phyloP scores from a whole-genome alignment of 2,797 vertebrate species.

The Cyprinella venusta region DNA sequence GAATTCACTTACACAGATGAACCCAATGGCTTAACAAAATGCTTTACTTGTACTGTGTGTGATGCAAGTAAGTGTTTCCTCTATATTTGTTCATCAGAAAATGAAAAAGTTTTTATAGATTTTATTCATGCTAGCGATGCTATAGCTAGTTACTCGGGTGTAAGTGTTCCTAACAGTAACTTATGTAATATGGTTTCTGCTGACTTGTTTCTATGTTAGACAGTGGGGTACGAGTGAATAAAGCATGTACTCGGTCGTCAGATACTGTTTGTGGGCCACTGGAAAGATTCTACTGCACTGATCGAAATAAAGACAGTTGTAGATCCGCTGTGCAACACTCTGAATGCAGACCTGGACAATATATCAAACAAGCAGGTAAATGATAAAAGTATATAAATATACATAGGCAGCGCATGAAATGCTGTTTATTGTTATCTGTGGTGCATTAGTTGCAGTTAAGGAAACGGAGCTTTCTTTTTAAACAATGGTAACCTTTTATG shows the following conservation, averaged over 20 bases:
- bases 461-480: neutral
- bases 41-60: slow-evolving; percentile 59
- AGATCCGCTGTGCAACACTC: slow-evolving; percentile 49
- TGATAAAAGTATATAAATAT: neutral
- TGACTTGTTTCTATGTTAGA: slow-evolving; percentile 37
- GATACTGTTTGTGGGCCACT: slow-evolving; percentile 62
- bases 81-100: neutral
- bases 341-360: slow-evolving; percentile 64
- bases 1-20: slow-evolving; percentile 48
- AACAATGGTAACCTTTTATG: neutral
- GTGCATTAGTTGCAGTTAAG: neutral
- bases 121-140: neutral
- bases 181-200: neutral
- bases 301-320: neutral
- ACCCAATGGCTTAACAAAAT: slow-evolving; percentile 32
- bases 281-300: slow-evolving; percentile 63
- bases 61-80: slow-evolving; percentile 49
- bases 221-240: slow-evolving; percentile 37
- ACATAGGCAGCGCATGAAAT: neutral
- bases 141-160: neutral
- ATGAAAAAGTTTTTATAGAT: neutral
- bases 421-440: neutral
- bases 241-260: slow-evolving; percentile 17
- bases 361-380: slow-evolving; percentile 61
- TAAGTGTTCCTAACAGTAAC: neutral